Evolutionary conservation across 2,797 vertebrate genomes (phyloP), one percentile per base, ranked within the genome.

Genomic region (Catostomus latipinnis): DNA sequence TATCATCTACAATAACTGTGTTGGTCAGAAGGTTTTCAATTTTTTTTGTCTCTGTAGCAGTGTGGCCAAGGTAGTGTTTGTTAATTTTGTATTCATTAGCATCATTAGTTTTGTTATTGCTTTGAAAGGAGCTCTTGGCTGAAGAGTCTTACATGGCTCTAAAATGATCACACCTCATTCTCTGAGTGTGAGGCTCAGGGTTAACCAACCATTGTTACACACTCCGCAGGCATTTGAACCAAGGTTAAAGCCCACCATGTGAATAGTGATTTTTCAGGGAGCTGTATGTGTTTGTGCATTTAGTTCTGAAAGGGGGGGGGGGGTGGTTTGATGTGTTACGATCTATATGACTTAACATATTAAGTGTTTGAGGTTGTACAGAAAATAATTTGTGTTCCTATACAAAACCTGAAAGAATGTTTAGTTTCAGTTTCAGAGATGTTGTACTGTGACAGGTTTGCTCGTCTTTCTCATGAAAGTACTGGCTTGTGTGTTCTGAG

Each of bases 61-160:
- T 62, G 66, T 53, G 69, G 67, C 57, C 76, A 50, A 56, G 58
- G 78, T 81, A 65, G 78, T 57, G 74, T 74, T 84, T 75, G 78
- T 78, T 84, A 74, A 84, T 79, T 76, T 78, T 69, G 81, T 81
- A 76, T 83, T 84, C 81, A 83, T 83, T 86, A 83, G 74, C 66
- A 58, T 68, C 69, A 83, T 86, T 86, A 79, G 70, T 66, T 81
- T 78, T 83, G 62, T 82, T 78, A 68, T 76, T 76, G 58, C 57
- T 76, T 74, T 83, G 81, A 84, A 83, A 83, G 68, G 75, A 83
- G 78, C 82, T 84, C 62, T 86, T 77, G 67, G 70, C 74, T 84
- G 80, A 72, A 84, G 81, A 84, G 85, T 46, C 74, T 78, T 69
- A 61, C 53, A 13, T 43, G 13, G 82, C 63, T 81, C 43, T 63